Base-by-base conservation (phyloP, 2,113 vertebrate species). In the Tautogolabrus adspersus region DNA sequence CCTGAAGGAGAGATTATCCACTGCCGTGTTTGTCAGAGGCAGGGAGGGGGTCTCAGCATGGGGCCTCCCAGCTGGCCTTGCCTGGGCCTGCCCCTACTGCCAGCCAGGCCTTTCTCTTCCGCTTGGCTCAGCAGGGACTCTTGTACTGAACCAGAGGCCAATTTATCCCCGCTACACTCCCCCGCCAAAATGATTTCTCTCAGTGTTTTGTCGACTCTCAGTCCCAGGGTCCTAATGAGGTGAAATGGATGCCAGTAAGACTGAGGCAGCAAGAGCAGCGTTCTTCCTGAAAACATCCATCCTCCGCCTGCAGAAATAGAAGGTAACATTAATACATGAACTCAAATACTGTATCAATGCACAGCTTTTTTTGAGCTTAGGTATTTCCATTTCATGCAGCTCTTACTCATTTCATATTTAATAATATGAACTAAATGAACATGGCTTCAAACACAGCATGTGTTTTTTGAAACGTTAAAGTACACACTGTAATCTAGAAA, bases 51-150 rank as follows among this genome's bases (percentile, higher is more conserved):
- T 86, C 92, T 79, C 94, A 93, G 91, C 91, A 77, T 93, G 95
- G 23, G 87, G 85, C 84, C 40, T 2, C 81, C 83, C 75, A 75
- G 87, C 76, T 63, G 71, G 88, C 93, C 90, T 61, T 90, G 94
- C 91, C 91, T 87, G 94, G 95, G 80, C 92, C 95, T 94, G 94
- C 93, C 94, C 83, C 44, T 89, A 77, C 91, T 93, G 89, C 91
- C 94, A 73, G 72, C 92, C 81, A 81, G 92, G 79, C 89, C 88
- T 89, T 86, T 88, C 92, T 94, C 93, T 93, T 93, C 91, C 90
- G 92, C 89, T 91, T 69, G 46, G 82, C 93, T 88, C 95, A 87
- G 91, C 88, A 60, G 95, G 94, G 86, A n/a, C 44, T 88, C 73
- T 89, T 47, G 74, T 85, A 87, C 91, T 89, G 92, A 94, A 91